A percentile compares a stretch with the other conserved stretches of the same genome.
These are phyloP conservation scores for Poeciliopsis infans DNA, from an alignment of 2,797 vertebrate genomes.

Conservation along the genomic window DNA sequence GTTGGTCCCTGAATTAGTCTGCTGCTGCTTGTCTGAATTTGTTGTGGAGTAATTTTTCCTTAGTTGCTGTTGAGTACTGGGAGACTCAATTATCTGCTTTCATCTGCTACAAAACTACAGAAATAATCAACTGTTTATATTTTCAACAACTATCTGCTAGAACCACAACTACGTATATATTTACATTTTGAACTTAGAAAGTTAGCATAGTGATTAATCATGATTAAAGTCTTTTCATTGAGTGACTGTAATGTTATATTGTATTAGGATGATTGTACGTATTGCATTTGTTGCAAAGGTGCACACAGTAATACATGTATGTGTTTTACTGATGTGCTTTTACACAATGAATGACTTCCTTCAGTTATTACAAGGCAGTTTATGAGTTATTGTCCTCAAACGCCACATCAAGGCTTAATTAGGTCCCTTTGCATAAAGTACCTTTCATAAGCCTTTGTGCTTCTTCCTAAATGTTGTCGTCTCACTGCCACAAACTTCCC, in stretches of 20 bases:
- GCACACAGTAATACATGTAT: neutral
- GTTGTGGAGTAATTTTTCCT: too few relatives aligned
- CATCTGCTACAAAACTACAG: too few relatives aligned
- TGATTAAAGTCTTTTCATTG: too few relatives aligned
- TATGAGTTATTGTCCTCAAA: neutral
- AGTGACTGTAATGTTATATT: neutral
- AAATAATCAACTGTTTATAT: too few relatives aligned
- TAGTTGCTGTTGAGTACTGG: too few relatives aligned
- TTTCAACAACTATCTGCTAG: too few relatives aligned
- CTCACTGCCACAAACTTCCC: neutral
- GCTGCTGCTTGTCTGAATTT: too few relatives aligned
- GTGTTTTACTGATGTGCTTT: neutral
- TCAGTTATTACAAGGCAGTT: constrained; percentile 1
- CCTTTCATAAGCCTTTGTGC: neutral
- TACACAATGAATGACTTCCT: neutral
- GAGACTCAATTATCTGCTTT: too few relatives aligned
- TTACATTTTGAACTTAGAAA: too few relatives aligned
- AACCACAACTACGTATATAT: too few relatives aligned
- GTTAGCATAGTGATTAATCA: too few relatives aligned
- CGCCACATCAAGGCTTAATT: neutral
- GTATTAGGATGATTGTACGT: neutral
- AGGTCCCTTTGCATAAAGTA: neutral
- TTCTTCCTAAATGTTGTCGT: neutral
- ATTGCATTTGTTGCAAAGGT: neutral
- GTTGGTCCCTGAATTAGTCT: too few relatives aligned